These are phyloP conservation scores for Petrolisthes manimaculis DNA, from an alignment of 2,888 invertebrate species.

Conservation along the genomic window DNA sequence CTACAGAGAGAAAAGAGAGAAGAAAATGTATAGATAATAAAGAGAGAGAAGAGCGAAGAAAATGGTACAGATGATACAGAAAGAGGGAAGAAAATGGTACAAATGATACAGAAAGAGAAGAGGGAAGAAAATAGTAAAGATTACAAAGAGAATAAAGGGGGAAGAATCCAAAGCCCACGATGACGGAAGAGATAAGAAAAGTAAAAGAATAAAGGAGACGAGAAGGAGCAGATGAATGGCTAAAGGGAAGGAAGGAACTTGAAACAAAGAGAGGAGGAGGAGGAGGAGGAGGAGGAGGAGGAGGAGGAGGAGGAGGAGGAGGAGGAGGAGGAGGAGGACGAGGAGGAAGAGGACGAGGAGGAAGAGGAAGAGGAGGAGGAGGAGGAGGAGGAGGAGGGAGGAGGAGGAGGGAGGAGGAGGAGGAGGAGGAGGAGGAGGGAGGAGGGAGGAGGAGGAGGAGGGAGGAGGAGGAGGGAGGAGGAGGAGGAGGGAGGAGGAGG, in stretches of 20 bases:
- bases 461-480: conserved; percentile 18
- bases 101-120: neutral
- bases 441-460: neutral
- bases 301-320: neutral
- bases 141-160: neutral
- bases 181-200: neutral
- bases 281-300: neutral
- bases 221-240: neutral
- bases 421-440: neutral
- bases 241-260: neutral
- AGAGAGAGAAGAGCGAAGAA: neutral
- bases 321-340: neutral
- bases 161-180: neutral
- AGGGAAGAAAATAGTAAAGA: neutral
- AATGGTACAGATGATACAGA: neutral
- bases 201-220: neutral
- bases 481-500: neutral
- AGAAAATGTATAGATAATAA: neutral
- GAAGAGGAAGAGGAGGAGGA: neutral
- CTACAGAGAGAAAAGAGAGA: neutral
- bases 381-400: conserved; percentile 1
- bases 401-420: neutral
- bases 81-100: neutral
- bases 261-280: neutral
- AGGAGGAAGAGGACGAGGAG: neutral